These are phyloP conservation scores for Gnathonemus echidnorhynchus DNA, from an alignment of 2,113 vertebrate genomes.

Conservation along the genomic window DNA sequence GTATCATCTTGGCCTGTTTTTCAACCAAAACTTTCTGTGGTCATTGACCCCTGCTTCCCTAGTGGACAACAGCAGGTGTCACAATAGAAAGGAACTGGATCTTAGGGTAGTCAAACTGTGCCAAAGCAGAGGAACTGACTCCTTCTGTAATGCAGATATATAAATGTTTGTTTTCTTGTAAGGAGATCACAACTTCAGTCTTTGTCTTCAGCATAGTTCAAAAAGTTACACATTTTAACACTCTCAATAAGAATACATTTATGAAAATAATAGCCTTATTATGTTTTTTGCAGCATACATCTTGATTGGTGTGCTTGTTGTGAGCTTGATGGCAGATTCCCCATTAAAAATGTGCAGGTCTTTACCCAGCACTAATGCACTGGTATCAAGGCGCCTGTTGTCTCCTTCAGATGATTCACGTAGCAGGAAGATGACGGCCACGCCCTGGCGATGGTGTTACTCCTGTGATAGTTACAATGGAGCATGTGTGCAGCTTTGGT, in stretches of 20 bases:
- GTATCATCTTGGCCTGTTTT: not conserved
- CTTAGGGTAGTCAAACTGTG: not conserved
- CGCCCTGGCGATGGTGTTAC: not conserved
- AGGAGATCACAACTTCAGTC: not conserved
- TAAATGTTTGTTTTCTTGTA: not conserved
- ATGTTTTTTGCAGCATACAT: conserved; percentile 1
- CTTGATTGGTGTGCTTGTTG: not conserved
- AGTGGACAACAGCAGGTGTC: not conserved
- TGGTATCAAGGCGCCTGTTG: not conserved
- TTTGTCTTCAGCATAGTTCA: not conserved
- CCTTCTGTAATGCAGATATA: not conserved
- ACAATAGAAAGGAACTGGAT: not conserved
- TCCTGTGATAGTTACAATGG: not conserved
- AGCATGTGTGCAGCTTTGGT: not conserved
- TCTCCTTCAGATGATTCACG: not conserved
- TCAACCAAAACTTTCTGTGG: not conserved
- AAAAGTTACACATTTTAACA: not conserved
- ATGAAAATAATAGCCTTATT: not conserved
- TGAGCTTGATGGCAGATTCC: not conserved
- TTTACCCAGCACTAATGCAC: not conserved
- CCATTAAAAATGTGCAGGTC: not conserved
- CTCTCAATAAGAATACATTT: not conserved
- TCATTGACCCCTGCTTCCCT: not conserved
- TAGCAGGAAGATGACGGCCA: not conserved
- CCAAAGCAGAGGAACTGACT: not conserved